Base-by-base conservation (phyloP, 2,888 invertebrate genomes). In the Criorhina ranunculi region DNA sequence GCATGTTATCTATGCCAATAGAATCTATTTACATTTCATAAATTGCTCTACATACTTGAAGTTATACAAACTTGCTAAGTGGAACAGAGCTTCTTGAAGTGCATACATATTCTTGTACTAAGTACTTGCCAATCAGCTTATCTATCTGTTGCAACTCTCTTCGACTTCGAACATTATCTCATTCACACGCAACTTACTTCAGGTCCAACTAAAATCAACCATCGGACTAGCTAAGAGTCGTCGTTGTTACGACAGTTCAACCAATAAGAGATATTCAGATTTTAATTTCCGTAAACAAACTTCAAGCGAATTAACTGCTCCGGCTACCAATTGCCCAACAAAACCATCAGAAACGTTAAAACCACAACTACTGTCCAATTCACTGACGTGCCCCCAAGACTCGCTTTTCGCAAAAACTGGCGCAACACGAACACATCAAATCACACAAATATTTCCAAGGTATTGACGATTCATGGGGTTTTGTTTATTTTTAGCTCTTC, bases 401-500 rank as follows among this genome's bases (percentile, higher is more conserved):
- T n/a, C n/a, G n/a, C n/a, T 31, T 51, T 31, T 1, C 12, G 9
- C 2, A 46, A 19, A 11, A 46, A 46, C 12, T 8, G 4, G 7
- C 53, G 31, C n/a, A 19, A 51, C 29, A 49, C 5, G 11, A 33
- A 12, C 31, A 12, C n/a, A 31, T 44, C 19, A 8, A 46, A 19
- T 17, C 44, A 24, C 24, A 24, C 24, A 24, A 17, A 9, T 15
- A 7, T 9, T 29, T 4, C 1, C 31, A n/a, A 51, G 51, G 24
- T 29, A 7, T 31, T 11, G 55, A 33, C 35, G 11, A 1, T 12
- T 15, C 49, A 9, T 11, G 11, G 24, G 29, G 35, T 35, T 19
- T 55, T 55, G 42, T 60, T 60, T 60, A 60, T 60, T 60, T 60
- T 46, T 62, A 62, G 33, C 33, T 12, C 7, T 17, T 8, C 8